These are phyloP conservation scores for Heliothis peltigera DNA, from an alignment of 2,888 invertebrate genomes.

Conservation along the genomic window DNA sequence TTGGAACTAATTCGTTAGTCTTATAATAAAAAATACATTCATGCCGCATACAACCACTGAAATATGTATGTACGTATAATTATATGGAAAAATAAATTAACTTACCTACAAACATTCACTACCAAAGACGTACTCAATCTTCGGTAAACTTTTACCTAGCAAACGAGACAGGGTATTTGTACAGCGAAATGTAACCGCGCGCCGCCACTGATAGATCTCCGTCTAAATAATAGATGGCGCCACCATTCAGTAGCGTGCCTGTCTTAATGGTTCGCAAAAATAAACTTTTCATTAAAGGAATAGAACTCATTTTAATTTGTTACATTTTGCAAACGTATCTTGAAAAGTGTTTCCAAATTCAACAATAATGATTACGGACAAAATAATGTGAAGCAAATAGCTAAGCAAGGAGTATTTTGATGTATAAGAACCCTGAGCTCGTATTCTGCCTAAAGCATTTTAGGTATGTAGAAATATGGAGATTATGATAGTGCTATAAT, in stretches of 20 bases:
- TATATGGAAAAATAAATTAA: background rate
- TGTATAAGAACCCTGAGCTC: no score
- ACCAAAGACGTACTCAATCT: conserved; percentile 7
- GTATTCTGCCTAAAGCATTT: no score
- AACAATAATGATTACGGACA: background rate
- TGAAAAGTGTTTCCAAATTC: background rate
- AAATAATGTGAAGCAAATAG: background rate
- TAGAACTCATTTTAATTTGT: background rate
- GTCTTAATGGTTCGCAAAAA: background rate
- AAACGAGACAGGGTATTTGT: conserved; percentile 10
- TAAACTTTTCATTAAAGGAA: background rate
- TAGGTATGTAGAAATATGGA: no score
- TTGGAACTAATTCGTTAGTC: no score
- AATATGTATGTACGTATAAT: background rate
- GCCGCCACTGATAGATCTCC: conserved; percentile 18
- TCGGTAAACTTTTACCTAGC: conserved; percentile 8
- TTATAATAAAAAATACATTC: background rate
- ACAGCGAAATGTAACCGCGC: conserved; percentile 7
- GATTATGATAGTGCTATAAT: no score
- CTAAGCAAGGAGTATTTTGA: background rate
- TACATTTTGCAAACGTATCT: background rate
- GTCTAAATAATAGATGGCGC: conserved; percentile 48
- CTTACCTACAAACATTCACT: background rate
- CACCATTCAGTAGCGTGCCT: conserved; percentile 3
- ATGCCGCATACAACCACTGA: background rate